A percentile compares a stretch with the other conserved stretches of the same genome.
These are phyloP conservation scores for Mionectes macconnelli DNA, from an alignment of 2,113 vertebrate genomes.

Conservation along the genomic window DNA sequence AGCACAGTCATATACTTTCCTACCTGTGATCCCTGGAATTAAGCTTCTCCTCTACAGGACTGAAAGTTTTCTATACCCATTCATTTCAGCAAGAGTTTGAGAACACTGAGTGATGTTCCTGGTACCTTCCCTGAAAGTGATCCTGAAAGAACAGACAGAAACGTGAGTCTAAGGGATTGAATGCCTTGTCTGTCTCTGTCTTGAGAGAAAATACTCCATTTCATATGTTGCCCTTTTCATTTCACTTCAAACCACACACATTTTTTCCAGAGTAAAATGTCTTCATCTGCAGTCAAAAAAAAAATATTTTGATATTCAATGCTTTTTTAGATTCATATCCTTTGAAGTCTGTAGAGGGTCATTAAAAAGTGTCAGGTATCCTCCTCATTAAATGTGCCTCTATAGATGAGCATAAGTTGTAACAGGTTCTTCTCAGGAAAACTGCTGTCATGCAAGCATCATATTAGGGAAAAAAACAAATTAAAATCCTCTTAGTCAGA, in stretches of 20 bases:
- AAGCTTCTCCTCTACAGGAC: background rate
- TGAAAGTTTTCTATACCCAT: background rate
- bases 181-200: background rate
- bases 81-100: background rate
- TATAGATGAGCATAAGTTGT: background rate
- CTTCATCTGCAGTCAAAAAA: slow-evolving; percentile 19
- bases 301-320: background rate
- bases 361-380: background rate
- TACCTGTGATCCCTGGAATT: background rate
- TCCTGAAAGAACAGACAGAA: background rate
- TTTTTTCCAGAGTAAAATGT: background rate
- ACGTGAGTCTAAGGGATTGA: rapidly evolving
- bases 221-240: background rate
- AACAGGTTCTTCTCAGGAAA: background rate
- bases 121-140: background rate
- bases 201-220: background rate
- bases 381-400: background rate
- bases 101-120: background rate
- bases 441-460: background rate
- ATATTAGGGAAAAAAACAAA: background rate
- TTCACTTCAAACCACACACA: background rate
- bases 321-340: background rate
- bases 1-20: background rate
- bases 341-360: background rate
- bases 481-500: slow-evolving; percentile 9